Evolutionary conservation across 2,888 invertebrate species (phyloP), one percentile per base, ranked within the genome.

Genomic region (Buathra laborator): DNA sequence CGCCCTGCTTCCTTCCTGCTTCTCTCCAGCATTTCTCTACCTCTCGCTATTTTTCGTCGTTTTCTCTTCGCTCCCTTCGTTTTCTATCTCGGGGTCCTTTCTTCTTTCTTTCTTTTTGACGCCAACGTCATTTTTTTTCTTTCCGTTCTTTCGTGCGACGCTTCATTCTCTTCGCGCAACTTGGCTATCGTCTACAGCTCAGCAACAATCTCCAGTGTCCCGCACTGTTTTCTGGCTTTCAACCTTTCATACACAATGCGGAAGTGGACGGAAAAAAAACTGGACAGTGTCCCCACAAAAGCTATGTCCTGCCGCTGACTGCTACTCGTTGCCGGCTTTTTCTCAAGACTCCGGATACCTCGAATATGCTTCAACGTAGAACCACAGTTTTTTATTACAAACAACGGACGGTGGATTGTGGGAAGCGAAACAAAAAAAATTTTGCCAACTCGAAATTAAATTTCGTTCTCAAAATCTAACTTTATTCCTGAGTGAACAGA

Each of bases 211-310:
- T 43, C 79, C 32, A 32, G 46, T 59, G 19, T 24, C 5, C 70
- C 37, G 37, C 37, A n/a, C 37, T 53, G 24, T 16, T 37, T 62
- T 59, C 62, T 9, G 44, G 56, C 59, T 77, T 46, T 12, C 67
- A 46, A 53, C 14, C 29, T 74, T 75, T 56, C 48, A 12, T 48
- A 59, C 46, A 24, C 59, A 62, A 66, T 19, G 62, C 67, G 59
- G 67, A 68, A 78, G 72, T 59, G 24, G 24, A 24, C 2, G 24
- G 2, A 19, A 48, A 78, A 74, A 88, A 82, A 88, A 82, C 86
- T 84, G 86, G 83, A 88, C 86, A 84, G 80, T 87, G 87, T 83
- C 81, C 37, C 59, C 72, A 53, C 67, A 32, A 37, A 7, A 51
- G 48, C 62, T 48, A 10, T 29, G 32, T 64, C 32, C 56, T 24